Conservation (phyloP, 2,113 vertebrate genomes). For the Eudyptes chrysolophus region DNA sequence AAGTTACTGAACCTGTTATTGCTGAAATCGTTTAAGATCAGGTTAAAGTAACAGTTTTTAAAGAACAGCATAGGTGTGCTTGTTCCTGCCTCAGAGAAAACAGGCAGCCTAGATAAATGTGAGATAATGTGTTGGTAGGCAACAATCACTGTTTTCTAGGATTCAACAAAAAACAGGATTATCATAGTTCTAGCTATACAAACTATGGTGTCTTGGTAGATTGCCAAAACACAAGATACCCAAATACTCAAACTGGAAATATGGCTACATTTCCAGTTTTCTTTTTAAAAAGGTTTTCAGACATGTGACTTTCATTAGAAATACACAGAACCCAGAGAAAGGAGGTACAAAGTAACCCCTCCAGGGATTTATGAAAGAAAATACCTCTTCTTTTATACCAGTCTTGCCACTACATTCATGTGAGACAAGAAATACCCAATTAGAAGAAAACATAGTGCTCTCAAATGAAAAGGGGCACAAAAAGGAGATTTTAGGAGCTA, state of each 20-base stretch:
- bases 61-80: not conserved
- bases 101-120: not conserved
- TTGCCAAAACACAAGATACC: not conserved
- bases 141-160: not conserved
- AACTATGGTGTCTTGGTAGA: not conserved
- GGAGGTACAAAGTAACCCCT: not conserved
- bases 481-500: not conserved
- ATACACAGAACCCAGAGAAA: not conserved
- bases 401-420: not conserved
- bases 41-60: not conserved
- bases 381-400: not conserved
- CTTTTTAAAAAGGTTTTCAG: not conserved
- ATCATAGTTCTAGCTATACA: not conserved
- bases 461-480: not conserved
- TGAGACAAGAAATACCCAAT: not conserved
- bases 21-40: not conserved
- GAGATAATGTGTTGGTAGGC: not conserved
- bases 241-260: not conserved
- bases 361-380: not conserved
- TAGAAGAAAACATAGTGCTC: not conserved
- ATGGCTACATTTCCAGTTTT: not conserved
- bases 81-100: not conserved
- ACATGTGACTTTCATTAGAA: not conserved
- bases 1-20: not conserved
- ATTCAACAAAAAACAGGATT: not conserved